Conservation (phyloP, 2,797 vertebrate species). For the Protosalanx chinensis region DNA sequence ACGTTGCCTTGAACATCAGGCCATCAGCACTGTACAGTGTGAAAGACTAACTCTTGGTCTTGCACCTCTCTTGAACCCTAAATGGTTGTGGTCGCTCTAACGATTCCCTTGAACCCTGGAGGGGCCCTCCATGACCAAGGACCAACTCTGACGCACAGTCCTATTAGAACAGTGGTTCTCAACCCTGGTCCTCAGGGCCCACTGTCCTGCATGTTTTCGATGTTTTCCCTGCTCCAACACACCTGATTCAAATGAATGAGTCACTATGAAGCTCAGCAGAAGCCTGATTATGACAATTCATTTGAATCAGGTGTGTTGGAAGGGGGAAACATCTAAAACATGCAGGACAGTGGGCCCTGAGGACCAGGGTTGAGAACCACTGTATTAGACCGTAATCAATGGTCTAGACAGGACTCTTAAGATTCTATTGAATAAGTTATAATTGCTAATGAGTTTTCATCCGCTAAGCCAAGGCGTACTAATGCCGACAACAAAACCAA, state of each 20-base stretch:
- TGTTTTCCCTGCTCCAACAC: too few species aligned
- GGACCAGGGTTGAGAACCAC: too few species aligned
- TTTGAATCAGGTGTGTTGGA: too few species aligned
- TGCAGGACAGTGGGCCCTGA: too few species aligned
- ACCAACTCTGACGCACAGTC: constrained; percentile 9
- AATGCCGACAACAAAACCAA: constrained; percentile 17
- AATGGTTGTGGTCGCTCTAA: not conserved
- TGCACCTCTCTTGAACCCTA: not conserved
- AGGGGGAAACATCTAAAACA: too few species aligned
- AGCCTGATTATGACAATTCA: too few species aligned
- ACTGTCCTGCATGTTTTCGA: too few species aligned
- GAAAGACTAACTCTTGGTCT: not conserved
- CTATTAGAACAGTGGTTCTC: constrained; percentile 25
- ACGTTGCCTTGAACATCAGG: not conserved
- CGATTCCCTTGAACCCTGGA: not conserved
- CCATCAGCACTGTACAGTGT: constrained; percentile 5
- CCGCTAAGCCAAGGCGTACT: constrained; percentile 22
- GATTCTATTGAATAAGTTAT: constrained; percentile 22
- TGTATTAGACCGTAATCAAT: constrained; percentile 43
- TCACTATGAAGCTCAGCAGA: too few species aligned
- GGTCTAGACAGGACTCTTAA: constrained; percentile 45
- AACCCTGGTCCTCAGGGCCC: too few species aligned
- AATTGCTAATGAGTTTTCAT: constrained; percentile 19
- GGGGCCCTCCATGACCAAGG: not conserved
- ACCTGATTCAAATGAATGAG: too few species aligned